These are phyloP conservation scores for Exaiptasia diaphana DNA, from an alignment of 64 coral and sea anemone species.

Conservation along the genomic window DNA sequence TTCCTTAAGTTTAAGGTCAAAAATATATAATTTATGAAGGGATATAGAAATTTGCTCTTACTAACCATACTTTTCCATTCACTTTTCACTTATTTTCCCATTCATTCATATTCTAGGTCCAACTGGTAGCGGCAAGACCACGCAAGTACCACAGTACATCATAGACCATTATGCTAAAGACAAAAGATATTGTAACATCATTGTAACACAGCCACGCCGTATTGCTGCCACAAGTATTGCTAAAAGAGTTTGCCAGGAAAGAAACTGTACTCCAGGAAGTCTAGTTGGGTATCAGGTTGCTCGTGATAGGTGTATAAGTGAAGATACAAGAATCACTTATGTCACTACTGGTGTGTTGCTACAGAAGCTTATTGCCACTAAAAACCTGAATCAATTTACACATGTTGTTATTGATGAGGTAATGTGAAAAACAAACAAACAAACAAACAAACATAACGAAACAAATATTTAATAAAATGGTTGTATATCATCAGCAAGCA, in stretches of 20 bases:
- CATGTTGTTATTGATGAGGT: conserved; percentile 98
- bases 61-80: too few relatives aligned
- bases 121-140: conserved; percentile 95
- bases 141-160: conserved; percentile 94
- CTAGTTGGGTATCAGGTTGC: conserved; percentile 92
- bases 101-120: too few relatives aligned
- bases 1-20: too few relatives aligned
- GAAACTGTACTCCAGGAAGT: conserved; percentile 68
- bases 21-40: too few relatives aligned
- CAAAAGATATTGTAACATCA: conserved; percentile 86
- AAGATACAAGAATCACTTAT: conserved; percentile 83
- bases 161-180: conserved; percentile 90
- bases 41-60: too few relatives aligned
- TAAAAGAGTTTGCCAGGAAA: conserved; percentile 92
- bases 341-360: conserved; percentile 89
- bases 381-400: conserved; percentile 89
- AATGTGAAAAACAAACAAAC: too few relatives aligned
- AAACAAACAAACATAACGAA: too few relatives aligned
- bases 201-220: conserved; percentile 89
- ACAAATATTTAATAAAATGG: too few relatives aligned
- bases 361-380: conserved; percentile 82
- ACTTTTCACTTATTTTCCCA: too few relatives aligned
- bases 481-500: too few relatives aligned
- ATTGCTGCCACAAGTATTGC: conserved; percentile 96
- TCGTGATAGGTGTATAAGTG: conserved; percentile 74